Base-by-base conservation (phyloP, 2,797 vertebrate species). In the Rhabdomys pumilio region DNA sequence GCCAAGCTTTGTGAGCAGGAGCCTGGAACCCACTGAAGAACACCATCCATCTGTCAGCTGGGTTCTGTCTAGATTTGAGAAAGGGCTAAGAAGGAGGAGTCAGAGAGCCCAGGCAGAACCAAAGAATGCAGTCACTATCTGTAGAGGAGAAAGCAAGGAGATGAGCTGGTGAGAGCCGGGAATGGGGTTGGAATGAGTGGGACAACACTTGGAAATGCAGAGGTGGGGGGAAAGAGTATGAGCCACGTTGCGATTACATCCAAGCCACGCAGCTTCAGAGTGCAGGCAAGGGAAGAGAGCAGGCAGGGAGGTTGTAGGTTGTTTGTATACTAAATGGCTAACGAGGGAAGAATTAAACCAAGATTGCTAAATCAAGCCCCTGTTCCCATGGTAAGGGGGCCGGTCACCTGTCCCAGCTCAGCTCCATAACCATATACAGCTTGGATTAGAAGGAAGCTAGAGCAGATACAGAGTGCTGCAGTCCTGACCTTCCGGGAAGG, bases 401-500 rank as follows among this genome's bases (percentile, higher is more conserved):
- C n/a, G 1, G 2, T 24, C n/a, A 8, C 41, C 17, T 19, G 3
- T 50, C 57, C 24, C 24, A 38, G 50, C 14, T 89, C n/a, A 17
- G 0, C 6, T 20, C 41, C 63, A 44, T 44, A 44, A 44, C 44
- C 44, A 38, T 3, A 61, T 59, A 79, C 3, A 31, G 41, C 31
- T 59, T 38, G 77, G 57, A 80, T 47, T 53, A 75, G 50, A 95
- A 79, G 26, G 29, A 91, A 65, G 73, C 2, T 59, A 92, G 61
- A 67, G 59, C 41, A 47, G 63, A 41, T 6, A 50, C 2, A 41
- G 38, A 10, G 5, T 13, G 84, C 31, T 22, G 9, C n/a, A 55
- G 75, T 59, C 53, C 31, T 65, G 47, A 44, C 44, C 44, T 76
- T 90, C 93, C n/a, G 53, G 53, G 92, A 95, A 91, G 69, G 38